Evolutionary conservation across 2,113 vertebrate genomes (phyloP).

Genomic region (Thymallus thymallus): DNA sequence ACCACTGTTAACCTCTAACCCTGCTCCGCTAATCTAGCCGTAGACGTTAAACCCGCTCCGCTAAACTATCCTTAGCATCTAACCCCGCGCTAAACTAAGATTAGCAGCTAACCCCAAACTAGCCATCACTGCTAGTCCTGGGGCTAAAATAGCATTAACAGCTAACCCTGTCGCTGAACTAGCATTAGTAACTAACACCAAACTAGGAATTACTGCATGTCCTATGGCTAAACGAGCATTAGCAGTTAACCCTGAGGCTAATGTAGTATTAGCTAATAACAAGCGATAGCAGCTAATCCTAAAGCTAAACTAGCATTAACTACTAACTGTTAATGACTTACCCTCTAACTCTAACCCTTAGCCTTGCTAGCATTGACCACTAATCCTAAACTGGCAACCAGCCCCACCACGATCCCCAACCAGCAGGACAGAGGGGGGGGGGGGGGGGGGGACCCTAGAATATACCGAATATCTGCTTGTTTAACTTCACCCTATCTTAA

Average conservation of each 20-base stretch:
- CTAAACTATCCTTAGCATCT: not conserved
- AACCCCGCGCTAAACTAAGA: not conserved
- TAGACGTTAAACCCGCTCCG: constrained; percentile 10
- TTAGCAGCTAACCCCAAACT: not conserved
- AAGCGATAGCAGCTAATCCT: not conserved
- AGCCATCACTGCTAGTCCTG: not conserved
- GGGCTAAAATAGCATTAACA: not conserved
- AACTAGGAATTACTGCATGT: too few species aligned
- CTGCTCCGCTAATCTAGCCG: constrained; percentile 56
- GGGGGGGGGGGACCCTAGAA: not conserved
- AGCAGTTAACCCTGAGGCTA: not conserved
- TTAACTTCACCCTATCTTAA: not conserved
- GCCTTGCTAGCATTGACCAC: not conserved
- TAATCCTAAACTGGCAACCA: not conserved
- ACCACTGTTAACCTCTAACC: constrained; percentile 74
- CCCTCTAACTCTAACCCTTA: not conserved
- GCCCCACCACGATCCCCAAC: constrained; percentile 3
- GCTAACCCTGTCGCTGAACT: not conserved
- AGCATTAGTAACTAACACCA: not conserved
- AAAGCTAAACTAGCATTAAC: not conserved
- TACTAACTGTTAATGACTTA: not conserved
- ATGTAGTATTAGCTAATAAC: not conserved
- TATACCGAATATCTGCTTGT: not conserved
- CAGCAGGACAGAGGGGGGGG: not conserved
- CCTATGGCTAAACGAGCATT: not conserved